phyloP scores from a whole-genome alignment of 2,888 invertebrate genomes.

The Gortyna flavago region DNA sequence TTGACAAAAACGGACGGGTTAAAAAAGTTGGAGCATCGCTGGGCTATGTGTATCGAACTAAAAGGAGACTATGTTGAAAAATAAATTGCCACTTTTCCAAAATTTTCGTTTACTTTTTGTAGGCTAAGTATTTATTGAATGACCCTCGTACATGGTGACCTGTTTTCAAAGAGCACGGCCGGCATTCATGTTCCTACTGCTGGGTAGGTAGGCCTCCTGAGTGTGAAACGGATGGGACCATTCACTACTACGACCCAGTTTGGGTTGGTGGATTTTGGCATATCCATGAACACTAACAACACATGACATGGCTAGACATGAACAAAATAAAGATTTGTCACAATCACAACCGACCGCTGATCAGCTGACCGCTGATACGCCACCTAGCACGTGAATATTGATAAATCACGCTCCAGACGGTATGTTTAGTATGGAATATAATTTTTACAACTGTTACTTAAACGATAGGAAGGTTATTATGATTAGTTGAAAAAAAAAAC shows the following conservation, averaged over 20 bases:
- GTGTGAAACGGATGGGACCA: background rate
- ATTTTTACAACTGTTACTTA: no score
- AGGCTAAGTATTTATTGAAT: no score
- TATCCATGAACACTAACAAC: background rate
- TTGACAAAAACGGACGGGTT: no score
- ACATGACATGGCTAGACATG: no score
- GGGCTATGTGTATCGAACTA: no score
- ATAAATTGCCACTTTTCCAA: no score
- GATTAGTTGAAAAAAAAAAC: no score
- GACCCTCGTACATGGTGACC: background rate
- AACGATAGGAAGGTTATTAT: no score
- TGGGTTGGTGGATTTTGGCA: background rate
- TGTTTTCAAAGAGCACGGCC: background rate
- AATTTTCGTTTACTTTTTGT: no score
- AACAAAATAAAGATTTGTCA: background rate
- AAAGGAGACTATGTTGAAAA: no score
- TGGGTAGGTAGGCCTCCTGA: background rate
- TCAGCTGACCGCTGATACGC: background rate
- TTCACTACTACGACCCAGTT: background rate
- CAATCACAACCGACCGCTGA: background rate
- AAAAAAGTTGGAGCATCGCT: no score
- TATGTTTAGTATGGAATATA: background rate
- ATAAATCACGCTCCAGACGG: background rate
- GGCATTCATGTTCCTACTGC: background rate
- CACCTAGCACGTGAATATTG: background rate